These are phyloP conservation scores for Menidia beryllina DNA, from an alignment of 2,113 vertebrate species.

Conservation along the genomic window DNA sequence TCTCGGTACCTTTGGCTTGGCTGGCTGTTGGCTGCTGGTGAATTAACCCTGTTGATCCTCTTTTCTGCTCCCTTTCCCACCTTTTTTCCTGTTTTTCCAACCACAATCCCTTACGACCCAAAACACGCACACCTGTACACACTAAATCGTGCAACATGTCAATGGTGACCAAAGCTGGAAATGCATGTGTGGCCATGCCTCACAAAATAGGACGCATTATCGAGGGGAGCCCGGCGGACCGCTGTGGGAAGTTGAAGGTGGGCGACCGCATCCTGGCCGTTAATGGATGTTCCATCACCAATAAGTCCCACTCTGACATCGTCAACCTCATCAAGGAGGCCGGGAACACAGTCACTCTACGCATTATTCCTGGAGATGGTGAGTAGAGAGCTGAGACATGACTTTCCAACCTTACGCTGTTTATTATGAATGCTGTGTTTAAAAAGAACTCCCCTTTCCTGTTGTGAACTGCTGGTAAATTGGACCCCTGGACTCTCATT, in stretches of 20 bases:
- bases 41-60: constrained; percentile 93
- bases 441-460: background rate
- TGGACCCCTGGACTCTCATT: no score
- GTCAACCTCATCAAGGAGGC: constrained; percentile 99
- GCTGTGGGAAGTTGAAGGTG: constrained; percentile 98
- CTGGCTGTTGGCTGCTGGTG: constrained; percentile 87
- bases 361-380: constrained; percentile 99
- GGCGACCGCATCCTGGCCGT: constrained; percentile 99
- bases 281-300: constrained; percentile 97
- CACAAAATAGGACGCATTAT: constrained; percentile 99
- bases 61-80: constrained; percentile 84
- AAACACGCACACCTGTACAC: constrained; percentile 34
- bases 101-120: constrained; percentile 20
- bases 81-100: constrained; percentile 66
- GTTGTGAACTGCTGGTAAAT: background rate
- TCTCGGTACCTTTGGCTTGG: constrained; percentile 87
- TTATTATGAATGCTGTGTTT: background rate
- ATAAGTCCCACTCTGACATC: constrained; percentile 99
- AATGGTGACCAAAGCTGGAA: constrained; percentile 92
- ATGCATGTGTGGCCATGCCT: constrained; percentile 99
- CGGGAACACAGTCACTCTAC: constrained; percentile 96
- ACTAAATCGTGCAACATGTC: constrained; percentile 62
- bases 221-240: constrained; percentile 98
- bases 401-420: background rate
- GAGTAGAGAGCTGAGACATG: constrained; percentile 63